Evolutionary conservation across 2,888 invertebrate genomes (phyloP), one percentile per base, ranked within the genome.

Genomic region (Lasiommata megera): DNA sequence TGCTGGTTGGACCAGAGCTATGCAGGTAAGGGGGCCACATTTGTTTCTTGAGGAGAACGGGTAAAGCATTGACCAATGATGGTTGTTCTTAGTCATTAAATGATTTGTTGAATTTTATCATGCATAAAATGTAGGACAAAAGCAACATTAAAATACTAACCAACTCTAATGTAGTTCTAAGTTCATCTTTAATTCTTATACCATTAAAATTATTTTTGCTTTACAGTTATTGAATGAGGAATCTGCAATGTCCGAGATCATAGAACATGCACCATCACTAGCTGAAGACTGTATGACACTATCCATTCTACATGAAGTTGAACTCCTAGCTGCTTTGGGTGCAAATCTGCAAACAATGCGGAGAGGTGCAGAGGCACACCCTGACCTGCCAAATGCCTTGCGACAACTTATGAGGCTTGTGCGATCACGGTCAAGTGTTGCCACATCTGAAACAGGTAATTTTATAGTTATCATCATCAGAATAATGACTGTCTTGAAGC

Each of bases 241-340:
- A 51, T 73, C 84, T 5, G 81, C 83, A 6, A 84, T 96, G 71
- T 92, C 94, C 59, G 95, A 94, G 76, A 93, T 96, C 11, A 92
- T 95, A 50, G 93, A 93, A 41, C 93, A 93, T 23, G 93, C 94
- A 0, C 96, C 96, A 6, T 94, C 93, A 0, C 82, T 96, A 9
- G 91, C 90, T 0, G 92, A 94, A 34, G 95, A 96, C 76, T 94
- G 95, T 37, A 93, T 94, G 11, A 94, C 95, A 0, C 82, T 96
- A 29, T 95, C 95, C 0, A 93, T 96, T 66, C 88, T 96, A 11
- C 94, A 95, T 73, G 95, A 96, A 76, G 94, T 94, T 14, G 95
- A 96, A 69, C 80, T 96, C n/a, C 84, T 96, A 64, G 92, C 93
- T 0, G 94, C 95, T 11, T 84, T 96, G 56, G 90, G 88, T 0